A percentile compares a stretch with the other conserved stretches of the same genome.
Conservation (phyloP, 2,113 vertebrate species). For the Ictalurus punctatus region DNA sequence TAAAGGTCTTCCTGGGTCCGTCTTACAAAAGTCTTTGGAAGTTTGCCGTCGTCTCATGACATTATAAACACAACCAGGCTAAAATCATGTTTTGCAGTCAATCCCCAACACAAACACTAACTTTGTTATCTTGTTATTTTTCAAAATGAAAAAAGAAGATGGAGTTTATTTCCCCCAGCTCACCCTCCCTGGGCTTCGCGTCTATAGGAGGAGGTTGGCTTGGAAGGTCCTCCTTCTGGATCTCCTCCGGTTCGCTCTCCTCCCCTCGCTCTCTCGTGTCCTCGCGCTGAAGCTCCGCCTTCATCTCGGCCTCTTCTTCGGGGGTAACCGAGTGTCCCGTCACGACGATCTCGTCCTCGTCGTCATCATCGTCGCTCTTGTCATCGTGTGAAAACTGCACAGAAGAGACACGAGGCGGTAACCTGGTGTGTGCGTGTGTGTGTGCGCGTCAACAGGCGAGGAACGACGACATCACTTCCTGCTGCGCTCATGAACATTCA, state of each 20-base stretch:
- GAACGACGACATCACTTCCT: neutral
- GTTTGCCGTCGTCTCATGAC: no score
- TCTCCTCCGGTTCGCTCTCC: constrained; percentile 54
- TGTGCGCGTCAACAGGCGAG: neutral
- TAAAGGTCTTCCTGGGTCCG: no score
- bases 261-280: constrained; percentile 11
- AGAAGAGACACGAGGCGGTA: neutral
- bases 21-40: no score
- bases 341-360: constrained; percentile 77
- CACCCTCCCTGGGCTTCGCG: constrained; percentile 68
- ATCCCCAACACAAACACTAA: no score
- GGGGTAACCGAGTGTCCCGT: constrained; percentile 60
- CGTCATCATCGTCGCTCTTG: constrained; percentile 71
- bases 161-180: neutral
- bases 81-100: no score
- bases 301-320: constrained; percentile 44
- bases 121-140: no score
- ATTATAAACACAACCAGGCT: no score
- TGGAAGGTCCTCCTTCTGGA: constrained; percentile 72
- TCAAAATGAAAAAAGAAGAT: no score
- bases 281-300: constrained; percentile 45
- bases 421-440: neutral
- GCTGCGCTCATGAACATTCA: neutral
- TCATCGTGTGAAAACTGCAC: constrained; percentile 66
- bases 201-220: constrained; percentile 62